Evolutionary conservation across 92 coral and sea anemone genomes (phyloP), one percentile per base, ranked within the genome.

Genomic region (Chrysogorgia sp.): DNA sequence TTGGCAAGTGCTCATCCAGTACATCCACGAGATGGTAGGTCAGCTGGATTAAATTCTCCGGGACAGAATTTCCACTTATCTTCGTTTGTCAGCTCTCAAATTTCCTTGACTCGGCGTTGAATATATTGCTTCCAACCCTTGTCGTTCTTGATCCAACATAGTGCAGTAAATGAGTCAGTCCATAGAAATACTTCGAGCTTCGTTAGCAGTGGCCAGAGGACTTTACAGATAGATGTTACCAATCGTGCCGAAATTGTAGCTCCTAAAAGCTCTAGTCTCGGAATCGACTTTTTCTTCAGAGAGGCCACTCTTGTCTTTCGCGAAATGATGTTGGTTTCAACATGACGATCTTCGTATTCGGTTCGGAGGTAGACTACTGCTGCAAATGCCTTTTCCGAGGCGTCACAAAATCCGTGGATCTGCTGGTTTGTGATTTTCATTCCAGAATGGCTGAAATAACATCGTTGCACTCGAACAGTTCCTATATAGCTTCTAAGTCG

Each of bases 391-490:
- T 20, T 64, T 40, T 33, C 71, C 14, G 71, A 64, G 0, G 71
- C 71, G 34, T 64, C 71, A 64, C 71, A 12, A 20, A 37, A 64
- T 0, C 49, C 52, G 14, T 64, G 49, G 71, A 64, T 37, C 22
- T 37, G 22, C 7, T 52, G 59, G 6, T 7, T 23, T 23, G 4
- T 52, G 22, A 52, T 23, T 17, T 0, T 76, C 40, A 19, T 33
- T 17, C 20, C 26, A 23, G 59, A 17, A 17, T 7, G 22, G 17
- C 9, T 17, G 67, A 61, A 61, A 28, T 25, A 86, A 74, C 90
- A 75, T 43, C 80, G 62, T 32, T 80, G 86, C 12, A 86, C 76
- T 25, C 62, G 70, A 33, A 80, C 74, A 26, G 35, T 30, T 77
- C 72, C 74, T 43, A 86, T 34, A 22, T n/a, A n/a, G 47, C 17